These are phyloP conservation scores for Bruchidius siliquastri DNA, from an alignment of 2,888 invertebrate species.

Conservation along the genomic window DNA sequence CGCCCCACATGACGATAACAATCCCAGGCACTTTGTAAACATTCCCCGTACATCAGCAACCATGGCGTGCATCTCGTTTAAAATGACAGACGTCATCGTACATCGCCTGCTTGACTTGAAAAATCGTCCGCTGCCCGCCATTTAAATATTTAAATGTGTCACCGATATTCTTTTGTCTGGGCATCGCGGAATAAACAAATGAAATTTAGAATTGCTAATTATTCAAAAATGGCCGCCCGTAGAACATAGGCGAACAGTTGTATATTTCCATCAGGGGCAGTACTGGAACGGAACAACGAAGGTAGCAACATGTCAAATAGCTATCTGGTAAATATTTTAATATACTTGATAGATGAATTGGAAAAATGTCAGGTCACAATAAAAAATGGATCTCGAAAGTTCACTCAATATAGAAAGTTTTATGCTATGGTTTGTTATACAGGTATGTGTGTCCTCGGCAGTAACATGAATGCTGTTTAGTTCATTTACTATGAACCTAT, in stretches of 20 bases:
- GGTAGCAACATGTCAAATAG: too few relatives aligned
- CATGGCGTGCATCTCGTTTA: constrained; percentile 13
- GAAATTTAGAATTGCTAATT: constrained; percentile 46
- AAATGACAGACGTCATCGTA: constrained; percentile 26
- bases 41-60: not conserved
- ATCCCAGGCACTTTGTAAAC: not conserved
- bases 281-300: not conserved
- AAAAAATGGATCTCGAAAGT: too few relatives aligned
- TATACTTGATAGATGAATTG: too few relatives aligned
- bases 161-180: constrained; percentile 44
- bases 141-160: constrained; percentile 47
- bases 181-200: constrained; percentile 40
- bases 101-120: not conserved
- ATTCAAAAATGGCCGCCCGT: constrained; percentile 28
- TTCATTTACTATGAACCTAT: too few relatives aligned
- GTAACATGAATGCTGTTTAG: too few relatives aligned
- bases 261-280: not conserved
- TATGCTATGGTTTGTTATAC: too few relatives aligned
- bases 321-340: too few relatives aligned
- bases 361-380: too few relatives aligned
- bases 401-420: too few relatives aligned
- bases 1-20: not conserved
- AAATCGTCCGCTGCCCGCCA: constrained; percentile 25
- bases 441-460: too few relatives aligned
- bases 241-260: not conserved